Evolutionary conservation across 2,113 vertebrate genomes (phyloP).

Genomic region (Alouatta palliata): DNA sequence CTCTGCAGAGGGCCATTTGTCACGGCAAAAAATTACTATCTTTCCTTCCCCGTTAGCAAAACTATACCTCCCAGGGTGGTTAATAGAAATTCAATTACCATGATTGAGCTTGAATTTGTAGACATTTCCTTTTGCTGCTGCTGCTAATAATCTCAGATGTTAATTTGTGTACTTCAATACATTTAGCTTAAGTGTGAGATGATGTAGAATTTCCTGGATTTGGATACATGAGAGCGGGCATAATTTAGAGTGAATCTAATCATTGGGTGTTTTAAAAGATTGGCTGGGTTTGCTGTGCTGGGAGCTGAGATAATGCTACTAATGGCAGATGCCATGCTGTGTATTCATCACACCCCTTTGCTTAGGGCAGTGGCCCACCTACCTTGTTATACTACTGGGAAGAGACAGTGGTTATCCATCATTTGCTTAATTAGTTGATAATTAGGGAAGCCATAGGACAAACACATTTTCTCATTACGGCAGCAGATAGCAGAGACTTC

Average conservation of each 20-base stretch:
- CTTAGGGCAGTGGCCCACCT: slow-evolving; percentile 53
- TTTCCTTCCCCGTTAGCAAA: slow-evolving; percentile 18
- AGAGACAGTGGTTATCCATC: slow-evolving; percentile 49
- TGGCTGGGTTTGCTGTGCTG: background rate
- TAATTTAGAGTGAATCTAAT: slow-evolving; percentile 61
- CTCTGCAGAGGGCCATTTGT: background rate
- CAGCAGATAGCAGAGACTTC: background rate
- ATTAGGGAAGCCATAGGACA: slow-evolving; percentile 60
- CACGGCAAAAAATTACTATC: background rate
- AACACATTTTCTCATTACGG: background rate
- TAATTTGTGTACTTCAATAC: slow-evolving; percentile 49
- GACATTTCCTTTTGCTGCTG: slow-evolving; percentile 58
- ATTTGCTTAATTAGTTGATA: slow-evolving; percentile 65
- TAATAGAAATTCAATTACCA: slow-evolving; percentile 67
- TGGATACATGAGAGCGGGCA: slow-evolving; percentile 15
- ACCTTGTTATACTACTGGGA: background rate
- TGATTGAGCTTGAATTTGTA: slow-evolving; percentile 47
- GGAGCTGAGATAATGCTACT: slow-evolving; percentile 12
- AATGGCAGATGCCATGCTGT: slow-evolving; percentile 26
- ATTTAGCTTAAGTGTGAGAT: slow-evolving; percentile 45
- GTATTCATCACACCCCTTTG: slow-evolving; percentile 20
- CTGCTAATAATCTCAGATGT: slow-evolving; percentile 61
- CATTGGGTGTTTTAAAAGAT: slow-evolving; percentile 8
- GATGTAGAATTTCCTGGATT: slow-evolving; percentile 53
- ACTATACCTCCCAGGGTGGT: slow-evolving; percentile 7